Base-by-base conservation (phyloP, 2,888 invertebrate genomes). In the Muschampia plurimacula region DNA sequence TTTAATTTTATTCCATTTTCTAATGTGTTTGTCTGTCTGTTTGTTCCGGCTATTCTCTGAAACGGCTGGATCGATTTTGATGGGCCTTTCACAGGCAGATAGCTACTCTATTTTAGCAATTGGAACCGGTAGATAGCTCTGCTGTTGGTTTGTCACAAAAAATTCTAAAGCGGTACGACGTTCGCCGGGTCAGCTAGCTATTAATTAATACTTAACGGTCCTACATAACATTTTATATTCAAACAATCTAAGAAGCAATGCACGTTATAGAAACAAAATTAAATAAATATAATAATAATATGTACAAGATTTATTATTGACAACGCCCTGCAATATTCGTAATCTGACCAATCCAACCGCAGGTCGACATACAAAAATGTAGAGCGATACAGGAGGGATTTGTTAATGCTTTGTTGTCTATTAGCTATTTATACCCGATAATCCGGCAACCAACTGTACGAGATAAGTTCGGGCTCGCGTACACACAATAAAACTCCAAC, bases 381-480 rank as follows among this genome's bases (percentile, higher is more conserved):
- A 57, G 52, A 70, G 66, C 52, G 67, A 69, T 63, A 69, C 68
- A 76, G 72, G 73, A 77, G 77, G 77, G 78, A 78, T 81, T 83
- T 85, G 83, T 86, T 87, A 84, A 89, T 85, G 87, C 83, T 89
- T 89, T 88, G 88, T 90, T 90, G 86, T 91, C 83, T 87, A 87
- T 86, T 80, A 72, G 84, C 93, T 93, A 93, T 93, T 93, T 91
- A 86, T 92, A 92, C 77, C 75, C 84, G 79, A 86, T 89, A 89
- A 91, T 89, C 84, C 88, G 84, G 92, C 92, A 94, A 94, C 80
- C 93, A 92, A 84, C 93, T 94, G 86, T 92, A 93, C 82, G 88
- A 83, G 84, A 89, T 89, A 89, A 89, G 87, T 83, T 85, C 83
- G 74, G 84, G 83, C 88, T 86, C 87, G 86, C 86, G 82, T 86